These are phyloP conservation scores for Trilocha varians DNA, from an alignment of 2,888 invertebrate species.

Conservation along the genomic window DNA sequence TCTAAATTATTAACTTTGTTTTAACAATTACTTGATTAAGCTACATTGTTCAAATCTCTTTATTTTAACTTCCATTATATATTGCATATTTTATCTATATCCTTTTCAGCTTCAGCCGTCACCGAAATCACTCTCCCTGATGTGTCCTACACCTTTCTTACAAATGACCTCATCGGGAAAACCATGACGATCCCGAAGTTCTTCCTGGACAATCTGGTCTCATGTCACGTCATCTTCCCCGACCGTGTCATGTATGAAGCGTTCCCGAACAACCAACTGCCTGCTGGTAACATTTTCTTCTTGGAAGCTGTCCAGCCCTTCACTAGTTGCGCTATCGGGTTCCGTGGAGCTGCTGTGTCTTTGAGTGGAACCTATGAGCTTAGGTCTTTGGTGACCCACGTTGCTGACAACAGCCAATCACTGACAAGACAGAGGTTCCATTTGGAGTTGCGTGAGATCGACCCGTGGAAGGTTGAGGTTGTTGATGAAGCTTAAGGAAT, in stretches of 20 bases:
- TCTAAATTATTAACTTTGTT: too few species aligned
- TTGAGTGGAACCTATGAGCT: constrained; percentile 37
- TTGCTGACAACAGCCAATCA: constrained; percentile 15
- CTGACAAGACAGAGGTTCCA: constrained; percentile 30
- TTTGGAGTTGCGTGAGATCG: constrained; percentile 21
- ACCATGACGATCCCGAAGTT: constrained; percentile 25
- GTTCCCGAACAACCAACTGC: constrained; percentile 24
- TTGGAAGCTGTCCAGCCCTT: constrained; percentile 21
- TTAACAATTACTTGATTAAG: too few species aligned
- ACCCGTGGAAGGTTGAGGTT: constrained; percentile 7
- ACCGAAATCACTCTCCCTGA: constrained; percentile 23
- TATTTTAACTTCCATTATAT: too few species aligned
- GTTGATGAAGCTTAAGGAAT: too few species aligned
- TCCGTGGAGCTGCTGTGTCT: constrained; percentile 20
- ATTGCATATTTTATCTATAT: too few species aligned
- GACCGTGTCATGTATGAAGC: constrained; percentile 28
- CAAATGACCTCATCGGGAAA: constrained; percentile 21
- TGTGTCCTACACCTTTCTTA: constrained; percentile 19
- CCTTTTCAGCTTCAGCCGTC: constrained; percentile 23
- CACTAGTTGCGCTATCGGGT: constrained; percentile 24
- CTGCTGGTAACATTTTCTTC: constrained; percentile 12
- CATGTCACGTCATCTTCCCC: constrained; percentile 33
- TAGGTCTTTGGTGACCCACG: constrained; percentile 23
- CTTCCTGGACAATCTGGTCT: constrained; percentile 23
- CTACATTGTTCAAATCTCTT: too few species aligned